These are phyloP conservation scores for Teleiodes luculella DNA, from an alignment of 2,888 invertebrate species.

Conservation along the genomic window DNA sequence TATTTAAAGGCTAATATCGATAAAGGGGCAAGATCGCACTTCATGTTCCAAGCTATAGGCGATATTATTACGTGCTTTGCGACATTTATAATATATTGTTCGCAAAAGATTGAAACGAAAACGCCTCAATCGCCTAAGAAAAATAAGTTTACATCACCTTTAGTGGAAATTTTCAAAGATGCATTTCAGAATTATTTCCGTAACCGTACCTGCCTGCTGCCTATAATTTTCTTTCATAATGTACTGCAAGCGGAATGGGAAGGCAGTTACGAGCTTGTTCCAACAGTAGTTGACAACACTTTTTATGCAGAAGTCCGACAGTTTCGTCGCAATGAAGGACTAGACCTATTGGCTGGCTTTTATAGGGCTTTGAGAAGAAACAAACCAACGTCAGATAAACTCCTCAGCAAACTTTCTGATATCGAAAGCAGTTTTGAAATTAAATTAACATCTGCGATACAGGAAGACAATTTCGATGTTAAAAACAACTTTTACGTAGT, in stretches of 20 bases:
- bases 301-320: slow-evolving; percentile 80
- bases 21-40: slow-evolving; percentile 81
- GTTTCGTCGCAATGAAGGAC: slow-evolving; percentile 82
- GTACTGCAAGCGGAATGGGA: slow-evolving; percentile 82
- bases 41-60: slow-evolving; percentile 82
- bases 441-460: slow-evolving; percentile 57
- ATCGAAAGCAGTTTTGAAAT: slow-evolving; percentile 70
- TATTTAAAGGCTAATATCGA: slow-evolving; percentile 79
- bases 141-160: slow-evolving; percentile 45
- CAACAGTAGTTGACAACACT: slow-evolving; percentile 77
- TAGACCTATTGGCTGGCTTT: slow-evolving; percentile 82
- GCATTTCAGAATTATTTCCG: slow-evolving; percentile 79
- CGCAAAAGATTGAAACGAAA: slow-evolving; percentile 66
- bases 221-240: slow-evolving; percentile 82
- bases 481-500: slow-evolving; percentile 79
- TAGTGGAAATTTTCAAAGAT: slow-evolving; percentile 72
- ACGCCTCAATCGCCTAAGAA: slow-evolving; percentile 48
- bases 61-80: slow-evolving; percentile 81
- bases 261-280: slow-evolving; percentile 80
- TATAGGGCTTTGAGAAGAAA: slow-evolving; percentile 79
- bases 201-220: slow-evolving; percentile 81
- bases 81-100: slow-evolving; percentile 81
- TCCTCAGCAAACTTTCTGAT: slow-evolving; percentile 49
- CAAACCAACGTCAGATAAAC: slow-evolving; percentile 52
- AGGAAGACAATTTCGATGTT: slow-evolving; percentile 54